Evolutionary conservation across 2,888 invertebrate species (phyloP), one percentile per base, ranked within the genome.

Genomic region (Ichneumoninae sp.): DNA sequence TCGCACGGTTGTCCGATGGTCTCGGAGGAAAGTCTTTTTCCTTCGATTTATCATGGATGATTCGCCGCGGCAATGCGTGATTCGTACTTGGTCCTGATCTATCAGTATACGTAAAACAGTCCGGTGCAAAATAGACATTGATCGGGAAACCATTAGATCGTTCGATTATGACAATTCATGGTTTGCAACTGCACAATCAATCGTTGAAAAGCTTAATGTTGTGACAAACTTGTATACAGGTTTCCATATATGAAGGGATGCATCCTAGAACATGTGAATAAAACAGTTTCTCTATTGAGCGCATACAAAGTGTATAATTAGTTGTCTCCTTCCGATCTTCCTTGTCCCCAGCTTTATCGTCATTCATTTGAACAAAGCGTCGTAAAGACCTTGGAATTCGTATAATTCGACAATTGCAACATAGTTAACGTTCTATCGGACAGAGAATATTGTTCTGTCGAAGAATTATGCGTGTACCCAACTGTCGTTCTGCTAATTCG

Each of bases 11-110:
- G 76, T 68, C 88, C 65, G 54, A 60, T 60, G 85, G 86, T 89
- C 77, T 83, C 75, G 87, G 85, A 87, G 40, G 86, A 87, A 89
- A 92, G 92, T 93, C 33, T 90, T 92, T 93, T 91, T 89, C 73
- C 83, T 87, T 87, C 88, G 86, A 73, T 40, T 86, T 47, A 80
- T 88, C 60, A 68, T 57, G 63, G 66, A 81, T 66, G 83, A 40
- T 82, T 79, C 33, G 76, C 80, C 85, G 83, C 74, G 70, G 74
- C 88, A 88, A 77, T 71, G 87, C 89, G 63, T 75, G 88, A 92
- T 92, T 91, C 89, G 89, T 85, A 75, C 84, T 89, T 90, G 91
- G 90, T 71, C 82, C 92, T 92, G 92, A 92, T 87, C 33, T 71
- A 65, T 78, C 69, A 2, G 73, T 69, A 69, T 66, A 26, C 19